Base-by-base conservation (phyloP, 2,113 vertebrate genomes). In the Toxostoma redivivum region DNA sequence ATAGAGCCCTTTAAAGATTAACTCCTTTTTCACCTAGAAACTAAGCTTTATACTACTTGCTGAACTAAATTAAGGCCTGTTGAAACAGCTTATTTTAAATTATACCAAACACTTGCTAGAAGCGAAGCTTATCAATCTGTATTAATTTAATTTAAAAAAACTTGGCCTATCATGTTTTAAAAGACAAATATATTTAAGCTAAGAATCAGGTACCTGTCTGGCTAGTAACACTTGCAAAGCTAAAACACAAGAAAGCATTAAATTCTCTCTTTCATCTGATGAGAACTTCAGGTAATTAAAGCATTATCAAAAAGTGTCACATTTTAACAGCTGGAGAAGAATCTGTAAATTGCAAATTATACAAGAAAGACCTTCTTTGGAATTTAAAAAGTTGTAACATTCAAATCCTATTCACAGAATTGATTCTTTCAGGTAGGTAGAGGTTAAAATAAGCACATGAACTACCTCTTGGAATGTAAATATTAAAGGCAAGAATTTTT, bases 131-230 rank as follows among this genome's bases (percentile, higher is more conserved):
- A 69, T 66, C 20, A 66, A 28, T 54, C 14, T 54, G 7, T 23
- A 61, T 21, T 42, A 33, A 30, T 15, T 10, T 0, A 1, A 23
- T n/a, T 73, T 0, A 21, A 31, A 33, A 40, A 44, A 5, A 27
- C 3, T 15, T 51, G 14, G 27, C 24, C 64, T 69, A 13, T 18
- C 5, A 21, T 6, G 1, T 73, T 83, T 84, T 19, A 45, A 48
- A 78, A 73, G 33, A 61, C 13, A 58, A 57, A 10, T 4, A 17
- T 5, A 51, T 19, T 51, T 87, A 81, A 53, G 10, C 21, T 56
- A 87, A 77, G 28, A 69, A 61, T 27, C 2, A 1, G 5, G 19
- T 60, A 56, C 20, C 19, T 61, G 37, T 45, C n/a, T 48, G 42
- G 25, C 22, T 50, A 73, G 42, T 28, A 93, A 53, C 44, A 70